Conservation (phyloP, 2,888 invertebrate species). For the Oscheius myriophilus region DNA sequence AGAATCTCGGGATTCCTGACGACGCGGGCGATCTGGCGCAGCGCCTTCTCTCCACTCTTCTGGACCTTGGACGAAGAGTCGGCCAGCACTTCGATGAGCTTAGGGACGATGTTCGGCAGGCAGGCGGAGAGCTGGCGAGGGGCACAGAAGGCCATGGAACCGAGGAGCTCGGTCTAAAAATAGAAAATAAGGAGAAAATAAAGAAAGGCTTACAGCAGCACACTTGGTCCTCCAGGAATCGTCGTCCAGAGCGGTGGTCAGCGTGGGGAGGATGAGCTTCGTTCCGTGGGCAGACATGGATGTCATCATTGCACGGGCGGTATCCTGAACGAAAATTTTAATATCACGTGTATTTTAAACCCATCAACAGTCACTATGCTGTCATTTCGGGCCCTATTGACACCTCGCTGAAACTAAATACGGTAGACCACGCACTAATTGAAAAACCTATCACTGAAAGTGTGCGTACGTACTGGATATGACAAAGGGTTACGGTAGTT, state of each 20-base stretch:
- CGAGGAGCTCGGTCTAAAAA: constrained; percentile 46
- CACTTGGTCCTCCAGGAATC: constrained; percentile 99
- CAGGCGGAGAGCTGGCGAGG: constrained; percentile 98
- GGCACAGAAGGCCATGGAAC: constrained; percentile 98
- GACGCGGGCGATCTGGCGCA: constrained; percentile 94
- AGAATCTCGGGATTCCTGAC: constrained; percentile 97
- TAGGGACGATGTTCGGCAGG: constrained; percentile 96
- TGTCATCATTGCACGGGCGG: constrained; percentile 81
- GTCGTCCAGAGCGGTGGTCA: constrained; percentile 91
- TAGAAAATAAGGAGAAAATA: not conserved
- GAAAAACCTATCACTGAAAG: not conserved
- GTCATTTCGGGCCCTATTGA: too few species aligned
- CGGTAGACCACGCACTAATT: too few species aligned
- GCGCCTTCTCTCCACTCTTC: constrained; percentile 81
- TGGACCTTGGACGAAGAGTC: constrained; percentile 84
- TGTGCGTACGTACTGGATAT: too few species aligned
- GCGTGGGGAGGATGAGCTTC: constrained; percentile 90
- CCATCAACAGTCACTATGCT: too few species aligned
- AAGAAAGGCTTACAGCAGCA: constrained; percentile 49
- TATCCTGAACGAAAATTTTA: constrained; percentile 29
- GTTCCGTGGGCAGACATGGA: constrained; percentile 96
- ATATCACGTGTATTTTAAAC: too few species aligned
- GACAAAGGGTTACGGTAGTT: too few species aligned
- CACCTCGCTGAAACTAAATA: too few species aligned
- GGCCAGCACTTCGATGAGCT: constrained; percentile 92